Base-by-base conservation (phyloP, 2,113 vertebrate genomes). In the Calcarius ornatus region DNA sequence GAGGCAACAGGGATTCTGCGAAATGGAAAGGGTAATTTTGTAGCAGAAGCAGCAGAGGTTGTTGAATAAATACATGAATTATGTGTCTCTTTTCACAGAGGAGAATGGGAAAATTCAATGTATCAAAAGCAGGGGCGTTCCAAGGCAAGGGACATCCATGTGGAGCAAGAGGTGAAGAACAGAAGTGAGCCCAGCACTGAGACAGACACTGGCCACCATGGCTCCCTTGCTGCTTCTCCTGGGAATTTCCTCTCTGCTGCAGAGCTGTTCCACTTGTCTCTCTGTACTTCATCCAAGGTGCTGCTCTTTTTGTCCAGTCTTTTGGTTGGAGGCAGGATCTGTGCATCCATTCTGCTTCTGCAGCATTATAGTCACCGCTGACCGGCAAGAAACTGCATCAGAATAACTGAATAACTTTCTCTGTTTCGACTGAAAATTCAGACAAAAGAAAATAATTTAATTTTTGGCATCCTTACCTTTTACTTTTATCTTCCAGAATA, bases 51-150 rank as follows among this genome's bases (percentile, higher is more conserved):
- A 2, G 78, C 63, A 85, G 66, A 73, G 10, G 1, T 45, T 86
- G 89, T 75, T 90, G 90, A 91, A 94, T 94, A 95, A 94, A 94
- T 94, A 95, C 94, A 72, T 81, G 53, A 95, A 69, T 95, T 56
- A 57, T 66, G 3, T 47, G 23, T 42, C 81, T 92, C 21, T 76
- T 92, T 94, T 82, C 50, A 87, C 35, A 56, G 42, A 90, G 61
- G 16, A 90, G 63, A 91, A 57, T 47, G 50, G 54, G 73, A 87
- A 47, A 85, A 59, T 76, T 85, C 50, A 87, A 3, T 73, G 24
- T 72, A 31, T 30, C 21, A 35, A 53, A 82, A 91, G 38, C 5
- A 73, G 42, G 45, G 69, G 4, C 0, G 2, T 82, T 79, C 19
- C 35, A 53, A 37, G 33, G 7, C 3, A 28, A 73, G 51, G 54